Evolutionary conservation across 1,140 invertebrate species (phyloP).

Genomic region (Eubasilissa regina): DNA sequence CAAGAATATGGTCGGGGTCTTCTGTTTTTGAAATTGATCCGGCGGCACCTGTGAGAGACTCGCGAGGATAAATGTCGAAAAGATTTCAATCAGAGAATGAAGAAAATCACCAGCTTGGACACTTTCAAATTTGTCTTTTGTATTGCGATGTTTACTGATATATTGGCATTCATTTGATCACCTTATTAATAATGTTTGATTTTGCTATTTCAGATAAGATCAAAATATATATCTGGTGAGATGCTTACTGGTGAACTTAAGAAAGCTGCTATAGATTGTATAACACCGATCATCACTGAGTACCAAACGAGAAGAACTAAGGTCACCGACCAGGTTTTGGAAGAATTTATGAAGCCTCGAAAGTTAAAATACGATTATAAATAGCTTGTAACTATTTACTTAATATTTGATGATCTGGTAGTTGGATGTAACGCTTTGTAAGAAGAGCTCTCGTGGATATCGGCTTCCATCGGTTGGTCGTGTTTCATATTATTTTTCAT

Average conservation of each 20-base stretch:
- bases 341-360: constrained; percentile 88
- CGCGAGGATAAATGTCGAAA: no score
- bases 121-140: no score
- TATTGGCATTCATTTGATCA: background rate
- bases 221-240: constrained; percentile 92
- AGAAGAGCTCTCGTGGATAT: no score
- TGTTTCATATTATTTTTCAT: no score
- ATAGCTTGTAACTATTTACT: constrained; percentile 29
- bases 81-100: no score
- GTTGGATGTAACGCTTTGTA: no score
- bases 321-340: constrained; percentile 90
- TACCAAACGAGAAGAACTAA: constrained; percentile 88
- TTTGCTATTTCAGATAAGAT: constrained; percentile 67
- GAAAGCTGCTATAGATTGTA: constrained; percentile 85
- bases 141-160: no score
- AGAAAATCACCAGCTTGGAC: no score
- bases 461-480: no score
- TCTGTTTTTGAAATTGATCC: no score
- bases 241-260: constrained; percentile 96
- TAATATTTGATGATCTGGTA: constrained; percentile 21
- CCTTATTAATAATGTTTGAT: background rate
- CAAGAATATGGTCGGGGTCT: no score
- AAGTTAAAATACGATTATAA: constrained; percentile 78
- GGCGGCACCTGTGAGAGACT: no score
- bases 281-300: constrained; percentile 81